Percentiles rank a stretch among this genome's conserved stretches.
phyloP scores from a whole-genome alignment of 2,113 vertebrate genomes.

The Chunga burmeisteri region DNA sequence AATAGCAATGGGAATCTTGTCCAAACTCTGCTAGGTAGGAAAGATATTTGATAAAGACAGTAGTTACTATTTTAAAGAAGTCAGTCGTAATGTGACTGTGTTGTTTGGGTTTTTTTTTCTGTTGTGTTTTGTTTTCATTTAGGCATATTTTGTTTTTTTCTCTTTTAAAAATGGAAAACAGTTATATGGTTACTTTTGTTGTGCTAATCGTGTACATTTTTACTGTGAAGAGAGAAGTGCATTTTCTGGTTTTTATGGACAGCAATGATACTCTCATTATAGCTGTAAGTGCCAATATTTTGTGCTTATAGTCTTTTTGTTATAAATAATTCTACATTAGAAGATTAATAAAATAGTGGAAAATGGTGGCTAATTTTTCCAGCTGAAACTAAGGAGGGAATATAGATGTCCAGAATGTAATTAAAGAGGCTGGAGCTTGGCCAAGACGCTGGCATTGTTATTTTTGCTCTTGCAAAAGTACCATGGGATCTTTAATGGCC shows the following conservation, averaged over 20 bases:
- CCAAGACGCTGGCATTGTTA: constrained; percentile 28
- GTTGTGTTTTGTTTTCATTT: not conserved
- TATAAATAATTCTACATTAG: constrained; percentile 38
- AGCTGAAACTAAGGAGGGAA: constrained; percentile 25
- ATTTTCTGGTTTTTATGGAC: not conserved
- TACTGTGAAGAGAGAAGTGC: not conserved
- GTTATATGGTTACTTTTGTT: not conserved
- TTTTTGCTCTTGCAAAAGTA: constrained; percentile 52
- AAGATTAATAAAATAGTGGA: constrained; percentile 46
- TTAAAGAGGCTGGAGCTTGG: constrained; percentile 43
- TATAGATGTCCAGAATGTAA: constrained; percentile 35
- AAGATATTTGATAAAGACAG: not conserved
- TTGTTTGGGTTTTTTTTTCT: rapidly evolving
- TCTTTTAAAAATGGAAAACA: not conserved
- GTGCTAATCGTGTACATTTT: not conserved
- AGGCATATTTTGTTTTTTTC: not conserved
- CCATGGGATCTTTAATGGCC: constrained; percentile 34
- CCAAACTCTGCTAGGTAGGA: not conserved
- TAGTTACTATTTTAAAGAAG: not conserved
- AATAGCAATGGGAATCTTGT: not conserved
- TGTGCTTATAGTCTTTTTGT: not conserved
- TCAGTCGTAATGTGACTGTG: not conserved
- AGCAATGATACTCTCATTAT: not conserved
- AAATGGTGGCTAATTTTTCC: constrained; percentile 31
- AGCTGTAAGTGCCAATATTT: constrained; percentile 2